Evolutionary conservation across 2,888 invertebrate species (phyloP).

Genomic region (Aspidiotus destructor): DNA sequence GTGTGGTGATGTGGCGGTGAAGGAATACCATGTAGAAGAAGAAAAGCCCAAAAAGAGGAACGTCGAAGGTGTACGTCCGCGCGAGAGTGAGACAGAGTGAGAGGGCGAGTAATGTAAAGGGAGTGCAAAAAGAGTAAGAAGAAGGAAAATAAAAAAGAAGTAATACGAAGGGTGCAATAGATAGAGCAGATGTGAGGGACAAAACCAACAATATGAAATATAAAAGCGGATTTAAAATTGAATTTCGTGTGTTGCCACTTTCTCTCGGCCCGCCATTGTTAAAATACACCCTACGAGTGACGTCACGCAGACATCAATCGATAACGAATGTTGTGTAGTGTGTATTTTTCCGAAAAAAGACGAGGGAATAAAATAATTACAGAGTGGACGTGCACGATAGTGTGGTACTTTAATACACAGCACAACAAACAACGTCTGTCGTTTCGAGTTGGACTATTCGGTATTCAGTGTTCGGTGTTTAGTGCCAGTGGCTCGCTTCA

Average conservation of each 20-base stretch:
- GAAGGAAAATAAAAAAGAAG: neutral
- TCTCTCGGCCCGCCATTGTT: slow-evolving; percentile 30
- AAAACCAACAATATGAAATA: slow-evolving; percentile 32
- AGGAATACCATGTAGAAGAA: slow-evolving; percentile 4
- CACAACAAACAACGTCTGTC: slow-evolving; percentile 30
- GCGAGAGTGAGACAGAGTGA: neutral
- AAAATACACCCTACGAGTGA: slow-evolving; percentile 33
- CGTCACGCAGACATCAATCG: slow-evolving; percentile 36
- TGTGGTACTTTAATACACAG: slow-evolving; percentile 25
- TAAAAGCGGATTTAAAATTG: slow-evolving; percentile 33
- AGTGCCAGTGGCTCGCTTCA: slow-evolving; percentile 24
- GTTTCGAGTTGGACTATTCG: slow-evolving; percentile 7
- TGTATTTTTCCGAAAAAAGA: slow-evolving; percentile 32
- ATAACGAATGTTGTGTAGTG: slow-evolving; percentile 32
- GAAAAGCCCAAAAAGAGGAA: neutral
- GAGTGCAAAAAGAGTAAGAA: neutral
- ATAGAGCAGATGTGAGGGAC: slow-evolving; percentile 31
- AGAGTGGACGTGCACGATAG: slow-evolving; percentile 28
- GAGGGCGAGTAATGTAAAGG: neutral
- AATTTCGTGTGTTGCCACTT: slow-evolving; percentile 33
- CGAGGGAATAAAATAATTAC: slow-evolving; percentile 32
- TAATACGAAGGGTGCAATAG: slow-evolving; percentile 17
- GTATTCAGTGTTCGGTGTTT: no score
- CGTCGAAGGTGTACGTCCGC: neutral
- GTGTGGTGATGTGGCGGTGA: slow-evolving; percentile 9